Conservation (phyloP, 2,113 vertebrate species). For the Thamnophis sirtalis region DNA sequence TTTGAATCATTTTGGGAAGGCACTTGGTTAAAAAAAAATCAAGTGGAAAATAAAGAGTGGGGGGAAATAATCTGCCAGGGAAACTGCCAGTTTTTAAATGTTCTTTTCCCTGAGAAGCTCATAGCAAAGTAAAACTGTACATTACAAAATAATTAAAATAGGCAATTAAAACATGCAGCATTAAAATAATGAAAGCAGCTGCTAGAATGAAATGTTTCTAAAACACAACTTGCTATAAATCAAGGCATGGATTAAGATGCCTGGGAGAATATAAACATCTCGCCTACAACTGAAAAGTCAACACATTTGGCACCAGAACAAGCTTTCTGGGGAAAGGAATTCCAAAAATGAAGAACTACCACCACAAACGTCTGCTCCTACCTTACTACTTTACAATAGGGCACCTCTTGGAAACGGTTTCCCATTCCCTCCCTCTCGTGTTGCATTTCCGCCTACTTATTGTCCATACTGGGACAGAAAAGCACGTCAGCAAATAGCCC, state of each 20-base stretch:
- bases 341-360: not conserved
- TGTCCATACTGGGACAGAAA: not conserved
- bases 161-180: not conserved
- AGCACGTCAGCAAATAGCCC: not conserved
- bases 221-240: not conserved
- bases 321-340: not conserved
- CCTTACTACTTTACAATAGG: not conserved
- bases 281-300: not conserved
- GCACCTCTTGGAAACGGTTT: not conserved
- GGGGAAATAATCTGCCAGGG: not conserved
- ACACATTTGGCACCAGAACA: not conserved
- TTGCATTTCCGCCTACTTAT: not conserved
- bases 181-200: not conserved
- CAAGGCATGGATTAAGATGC: not conserved
- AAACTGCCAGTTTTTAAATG: not conserved
- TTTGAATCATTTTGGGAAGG: not conserved
- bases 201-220: not conserved
- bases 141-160: not conserved
- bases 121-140: not conserved
- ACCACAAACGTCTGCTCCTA: not conserved
- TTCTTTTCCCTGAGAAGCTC: not conserved
- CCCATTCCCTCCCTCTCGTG: not conserved
- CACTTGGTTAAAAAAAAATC: not conserved
- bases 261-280: not conserved
- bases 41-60: not conserved